Evolutionary conservation across 37 sponge, comb jelly and placozoan genomes (phyloP).

Genomic region (Beroe ovata): DNA sequence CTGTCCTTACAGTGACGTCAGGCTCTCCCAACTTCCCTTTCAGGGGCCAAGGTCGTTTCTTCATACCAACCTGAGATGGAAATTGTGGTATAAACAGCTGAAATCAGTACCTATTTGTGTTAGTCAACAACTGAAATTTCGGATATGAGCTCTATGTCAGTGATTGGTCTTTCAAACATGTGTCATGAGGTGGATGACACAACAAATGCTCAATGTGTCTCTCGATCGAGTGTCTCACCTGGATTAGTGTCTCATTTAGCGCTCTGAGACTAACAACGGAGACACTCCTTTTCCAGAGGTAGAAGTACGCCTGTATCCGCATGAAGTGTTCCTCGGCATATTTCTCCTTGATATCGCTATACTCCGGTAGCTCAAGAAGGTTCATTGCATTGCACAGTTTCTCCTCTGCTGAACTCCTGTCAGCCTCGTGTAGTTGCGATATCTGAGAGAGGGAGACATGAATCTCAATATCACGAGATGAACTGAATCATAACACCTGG

Average conservation of each 20-base stretch:
- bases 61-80: slow-evolving; percentile 37
- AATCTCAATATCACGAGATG: too few species aligned
- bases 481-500: too few species aligned
- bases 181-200: too few species aligned
- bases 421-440: slow-evolving; percentile 16
- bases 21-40: slow-evolving; percentile 40
- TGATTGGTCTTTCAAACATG: too few species aligned
- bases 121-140: too few species aligned
- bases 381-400: slow-evolving; percentile 40
- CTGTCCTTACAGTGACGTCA: slow-evolving; percentile 63
- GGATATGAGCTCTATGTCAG: too few species aligned
- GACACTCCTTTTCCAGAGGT: background rate
- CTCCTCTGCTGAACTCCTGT: background rate
- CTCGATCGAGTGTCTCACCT: slow-evolving; percentile 42
- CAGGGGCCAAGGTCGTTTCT: slow-evolving; percentile 63
- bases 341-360: background rate
- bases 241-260: slow-evolving; percentile 1
- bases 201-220: too few species aligned
- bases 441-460: slow-evolving; percentile 21
- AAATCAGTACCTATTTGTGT: too few species aligned
- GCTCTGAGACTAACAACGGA: background rate
- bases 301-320: slow-evolving; percentile 7
- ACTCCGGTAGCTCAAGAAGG: slow-evolving; percentile 6
- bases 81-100: too few species aligned
- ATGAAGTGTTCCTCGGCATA: slow-evolving; percentile 57